These are phyloP conservation scores for Brevimyrus niger DNA, from an alignment of 2,113 vertebrate species.

Conservation along the genomic window DNA sequence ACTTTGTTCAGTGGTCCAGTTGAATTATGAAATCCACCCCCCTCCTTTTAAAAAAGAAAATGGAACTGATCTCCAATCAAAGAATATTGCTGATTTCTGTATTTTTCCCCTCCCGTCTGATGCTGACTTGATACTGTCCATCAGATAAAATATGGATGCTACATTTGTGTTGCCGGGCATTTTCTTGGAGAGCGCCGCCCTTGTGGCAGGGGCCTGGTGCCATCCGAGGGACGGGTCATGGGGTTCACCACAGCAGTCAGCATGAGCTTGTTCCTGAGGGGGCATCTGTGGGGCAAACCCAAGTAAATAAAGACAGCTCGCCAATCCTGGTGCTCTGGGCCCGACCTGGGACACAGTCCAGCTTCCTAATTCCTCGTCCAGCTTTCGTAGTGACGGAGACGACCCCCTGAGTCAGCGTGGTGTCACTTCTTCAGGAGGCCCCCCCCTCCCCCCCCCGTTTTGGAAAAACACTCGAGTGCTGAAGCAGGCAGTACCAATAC, in stretches of 20 bases:
- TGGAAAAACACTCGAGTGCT: neutral
- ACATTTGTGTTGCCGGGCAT: neutral
- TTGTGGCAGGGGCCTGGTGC: neutral
- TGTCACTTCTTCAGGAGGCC: neutral
- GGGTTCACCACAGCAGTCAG: neutral
- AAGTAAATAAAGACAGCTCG: neutral
- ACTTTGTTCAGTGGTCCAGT: constrained; percentile 69
- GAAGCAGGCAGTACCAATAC: neutral
- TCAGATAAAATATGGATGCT: neutral
- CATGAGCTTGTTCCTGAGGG: neutral
- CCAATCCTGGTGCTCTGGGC: neutral
- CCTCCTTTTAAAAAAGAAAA: neutral
- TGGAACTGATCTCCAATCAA: neutral
- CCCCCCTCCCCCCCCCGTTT: neutral
- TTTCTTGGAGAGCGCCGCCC: neutral
- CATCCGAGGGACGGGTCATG: neutral
- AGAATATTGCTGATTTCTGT: neutral
- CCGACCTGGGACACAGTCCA: neutral
- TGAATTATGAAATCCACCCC: constrained; percentile 61
- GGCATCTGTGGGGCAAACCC: neutral
- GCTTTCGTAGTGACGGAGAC: neutral
- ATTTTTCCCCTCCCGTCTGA: neutral
- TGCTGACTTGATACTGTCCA: neutral
- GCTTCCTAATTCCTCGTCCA: neutral
- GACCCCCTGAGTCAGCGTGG: neutral